Base-by-base conservation (phyloP, 2,888 invertebrate genomes). In the Cistogaster globosa region DNA sequence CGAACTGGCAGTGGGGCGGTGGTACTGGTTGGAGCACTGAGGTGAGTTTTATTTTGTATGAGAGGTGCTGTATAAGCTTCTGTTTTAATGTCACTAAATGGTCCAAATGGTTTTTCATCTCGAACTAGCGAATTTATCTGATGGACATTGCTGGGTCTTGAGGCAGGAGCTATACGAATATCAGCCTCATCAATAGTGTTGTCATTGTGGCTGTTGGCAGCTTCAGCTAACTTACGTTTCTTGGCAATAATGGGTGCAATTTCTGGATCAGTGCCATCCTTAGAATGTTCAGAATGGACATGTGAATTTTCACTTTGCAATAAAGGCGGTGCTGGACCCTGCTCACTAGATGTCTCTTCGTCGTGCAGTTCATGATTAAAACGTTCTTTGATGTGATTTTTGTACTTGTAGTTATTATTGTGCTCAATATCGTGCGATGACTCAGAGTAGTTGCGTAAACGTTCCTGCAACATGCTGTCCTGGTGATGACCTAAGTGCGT, bases 341-440 rank as follows among this genome's bases (percentile, higher is more conserved):
- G 92, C 76, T 94, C 94, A 86, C 92, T 92, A 77, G 90, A 92
- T 36, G 92, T 92, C 83, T 92, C 92, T 85, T 92, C 92, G 76
- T 92, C 92, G 83, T 92, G 92, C 55, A 91, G 77, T 81, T 93
- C 94, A 86, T 94, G 93, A 1, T 95, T 94, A 87, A 98, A 98
- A 82, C 98, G 94, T 91, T 98, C 96, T 90, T 98, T 97, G 87
- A 98, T 98, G 90, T 96, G 97, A 89, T 97, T 98, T 93, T 98
- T 98, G 93, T 98, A 98, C 93, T 98, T 98, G 93, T 98, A 98
- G 88, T 94, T 94, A 63, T 94, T 92, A 87, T 93, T 92, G 89
- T 90, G 93, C 86, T 92, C 92, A 77, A 92, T 90, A 63, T 93
- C 93, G 87, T 92, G 92, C 76, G 92, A 92, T 18, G 92, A 92